A percentile compares a stretch with the other conserved stretches of the same genome.
Evolutionary conservation across 2,797 vertebrate species (phyloP).

Genomic region (Myiothlypis chrysogaster): DNA sequence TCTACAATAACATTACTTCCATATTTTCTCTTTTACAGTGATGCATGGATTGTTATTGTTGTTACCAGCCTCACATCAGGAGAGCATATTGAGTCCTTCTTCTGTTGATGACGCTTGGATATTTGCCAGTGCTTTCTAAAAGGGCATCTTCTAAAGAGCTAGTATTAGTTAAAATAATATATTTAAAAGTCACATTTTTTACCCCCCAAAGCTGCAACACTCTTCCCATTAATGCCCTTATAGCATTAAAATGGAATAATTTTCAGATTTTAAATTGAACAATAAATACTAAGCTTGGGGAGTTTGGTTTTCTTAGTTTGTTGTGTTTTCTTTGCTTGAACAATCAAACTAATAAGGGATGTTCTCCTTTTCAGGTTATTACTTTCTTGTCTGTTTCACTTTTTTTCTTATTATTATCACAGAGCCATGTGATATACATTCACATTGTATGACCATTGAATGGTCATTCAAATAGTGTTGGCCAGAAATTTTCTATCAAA

Average conservation of each 20-base stretch:
- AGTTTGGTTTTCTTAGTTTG: neutral
- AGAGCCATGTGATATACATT: neutral
- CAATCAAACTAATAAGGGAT: slow-evolving; percentile 3
- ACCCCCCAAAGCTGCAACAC: neutral
- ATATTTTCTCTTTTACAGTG: neutral
- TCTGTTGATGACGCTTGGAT: neutral
- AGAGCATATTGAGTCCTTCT: neutral
- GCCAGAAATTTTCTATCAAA: neutral
- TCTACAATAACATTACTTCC: neutral
- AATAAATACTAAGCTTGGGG: neutral
- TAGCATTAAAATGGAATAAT: neutral
- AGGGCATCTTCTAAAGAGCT: neutral
- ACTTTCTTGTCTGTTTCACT: neutral
- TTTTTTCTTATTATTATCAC: neutral
- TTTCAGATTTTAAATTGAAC: neutral
- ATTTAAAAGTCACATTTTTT: neutral
- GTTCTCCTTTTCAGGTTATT: neutral
- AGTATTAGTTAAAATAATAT: neutral
- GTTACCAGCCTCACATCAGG: neutral
- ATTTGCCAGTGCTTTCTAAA: neutral
- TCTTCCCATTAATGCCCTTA: neutral
- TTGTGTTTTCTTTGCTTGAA: neutral
- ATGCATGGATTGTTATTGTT: neutral
- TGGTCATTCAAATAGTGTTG: neutral
- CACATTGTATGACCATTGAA: too few species aligned